Percentiles rank a stretch among this genome's conserved stretches.
Evolutionary conservation across 1,140 invertebrate genomes (phyloP).

Genomic region (Solenopsis fugax): DNA sequence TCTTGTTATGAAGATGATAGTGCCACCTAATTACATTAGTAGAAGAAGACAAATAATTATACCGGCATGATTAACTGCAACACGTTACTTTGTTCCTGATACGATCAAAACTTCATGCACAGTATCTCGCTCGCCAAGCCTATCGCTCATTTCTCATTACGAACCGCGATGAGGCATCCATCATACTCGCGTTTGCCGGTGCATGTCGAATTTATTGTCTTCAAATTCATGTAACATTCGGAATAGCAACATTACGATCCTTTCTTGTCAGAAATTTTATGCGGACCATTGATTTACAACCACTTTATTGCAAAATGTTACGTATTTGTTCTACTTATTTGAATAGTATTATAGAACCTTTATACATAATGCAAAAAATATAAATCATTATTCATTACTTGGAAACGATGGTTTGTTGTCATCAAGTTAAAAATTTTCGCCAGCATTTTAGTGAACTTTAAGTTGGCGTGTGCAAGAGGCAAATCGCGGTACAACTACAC

Average conservation of each 20-base stretch:
- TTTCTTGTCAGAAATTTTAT: constrained; percentile 28
- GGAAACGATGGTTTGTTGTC: not conserved
- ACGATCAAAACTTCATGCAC: constrained; percentile 19
- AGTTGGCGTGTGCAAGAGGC: not conserved
- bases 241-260: not conserved
- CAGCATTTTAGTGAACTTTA: not conserved
- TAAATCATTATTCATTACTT: not conserved
- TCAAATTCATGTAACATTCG: constrained; percentile 23
- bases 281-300: constrained; percentile 62
- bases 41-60: constrained; percentile 2
- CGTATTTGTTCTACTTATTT: not conserved
- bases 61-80: constrained; percentile 57
- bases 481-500: not conserved
- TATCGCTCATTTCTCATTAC: constrained; percentile 61
- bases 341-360: not conserved
- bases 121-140: constrained; percentile 7
- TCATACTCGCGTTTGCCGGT: constrained; percentile 66
- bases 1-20: constrained; percentile 27
- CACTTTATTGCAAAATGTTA: constrained; percentile 3
- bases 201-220: constrained; percentile 60
- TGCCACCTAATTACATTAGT: constrained; percentile 33
- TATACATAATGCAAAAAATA: not conserved
- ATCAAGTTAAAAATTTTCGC: not conserved
- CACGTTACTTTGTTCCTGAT: constrained; percentile 54
- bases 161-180: constrained; percentile 55